A percentile compares a stretch with the other conserved stretches of the same genome.
phyloP scores from a whole-genome alignment of 2,888 invertebrate species.

The Phyto melanocephala region DNA sequence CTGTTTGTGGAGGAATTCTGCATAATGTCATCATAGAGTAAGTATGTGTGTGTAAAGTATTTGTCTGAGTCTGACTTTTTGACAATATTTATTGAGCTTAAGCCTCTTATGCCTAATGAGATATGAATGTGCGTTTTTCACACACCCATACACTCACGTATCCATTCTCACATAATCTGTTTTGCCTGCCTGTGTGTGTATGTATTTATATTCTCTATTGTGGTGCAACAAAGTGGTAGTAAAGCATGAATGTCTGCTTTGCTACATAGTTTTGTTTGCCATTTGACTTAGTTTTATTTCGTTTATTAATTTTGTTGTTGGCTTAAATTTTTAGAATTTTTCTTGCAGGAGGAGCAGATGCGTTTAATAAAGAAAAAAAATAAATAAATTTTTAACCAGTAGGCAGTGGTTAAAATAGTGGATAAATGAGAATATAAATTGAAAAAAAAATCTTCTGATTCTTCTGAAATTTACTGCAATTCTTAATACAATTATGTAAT shows the following conservation, averaged over 20 bases:
- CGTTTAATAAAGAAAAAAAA: no score
- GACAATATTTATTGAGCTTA: slow-evolving; percentile 64
- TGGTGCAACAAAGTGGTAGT: background rate
- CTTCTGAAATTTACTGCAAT: no score
- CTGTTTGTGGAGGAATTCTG: slow-evolving; percentile 15
- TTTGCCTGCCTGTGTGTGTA: background rate
- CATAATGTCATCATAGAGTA: background rate
- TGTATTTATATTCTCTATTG: background rate
- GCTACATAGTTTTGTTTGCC: slow-evolving; percentile 33
- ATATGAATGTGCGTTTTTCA: slow-evolving; percentile 62
- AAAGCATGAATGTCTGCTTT: slow-evolving; percentile 13
- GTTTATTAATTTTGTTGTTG: slow-evolving; percentile 48
- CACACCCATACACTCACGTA: background rate
- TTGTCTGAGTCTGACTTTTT: slow-evolving; percentile 60
- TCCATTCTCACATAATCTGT: background rate
- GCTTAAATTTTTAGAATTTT: slow-evolving; percentile 11
- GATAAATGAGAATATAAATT: no score
- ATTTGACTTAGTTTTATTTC: slow-evolving; percentile 49
- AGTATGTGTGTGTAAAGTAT: slow-evolving; percentile 48
- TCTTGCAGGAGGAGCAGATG: no score
- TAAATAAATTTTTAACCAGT: no score
- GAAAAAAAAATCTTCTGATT: no score
- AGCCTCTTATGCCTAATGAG: slow-evolving; percentile 65
- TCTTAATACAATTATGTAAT: no score
- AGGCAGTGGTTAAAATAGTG: no score